phyloP scores from a whole-genome alignment of 2,888 invertebrate species.

The Tricholauxania praeusta region DNA sequence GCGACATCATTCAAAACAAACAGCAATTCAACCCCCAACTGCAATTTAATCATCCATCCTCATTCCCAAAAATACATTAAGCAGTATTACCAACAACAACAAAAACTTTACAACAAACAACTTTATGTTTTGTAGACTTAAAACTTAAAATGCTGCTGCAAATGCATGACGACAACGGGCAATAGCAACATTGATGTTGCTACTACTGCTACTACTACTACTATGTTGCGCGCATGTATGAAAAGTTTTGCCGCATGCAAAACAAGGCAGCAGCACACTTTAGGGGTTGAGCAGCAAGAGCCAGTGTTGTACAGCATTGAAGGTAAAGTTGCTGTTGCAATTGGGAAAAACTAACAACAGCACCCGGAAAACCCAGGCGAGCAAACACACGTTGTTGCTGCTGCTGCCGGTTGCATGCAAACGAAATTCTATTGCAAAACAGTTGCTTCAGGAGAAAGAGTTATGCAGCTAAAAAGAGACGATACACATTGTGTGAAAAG shows the following conservation, averaged over 20 bases:
- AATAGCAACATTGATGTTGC: background rate
- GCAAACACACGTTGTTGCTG: slow-evolving; percentile 16
- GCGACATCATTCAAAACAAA: too few species aligned
- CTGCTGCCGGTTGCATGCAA: slow-evolving; percentile 24
- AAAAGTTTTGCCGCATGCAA: slow-evolving; percentile 32
- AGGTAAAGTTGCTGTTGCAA: background rate
- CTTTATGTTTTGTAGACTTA: too few species aligned
- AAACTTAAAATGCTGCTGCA: background rate
- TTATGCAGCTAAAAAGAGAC: too few species aligned
- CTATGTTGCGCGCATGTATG: slow-evolving; percentile 27
- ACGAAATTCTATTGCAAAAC: background rate
- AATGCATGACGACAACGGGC: slow-evolving; percentile 1
- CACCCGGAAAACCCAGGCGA: slow-evolving; percentile 19
- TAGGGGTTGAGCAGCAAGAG: slow-evolving; percentile 10
- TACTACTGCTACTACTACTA: slow-evolving; percentile 1
- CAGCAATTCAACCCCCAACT: too few species aligned
- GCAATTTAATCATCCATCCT: too few species aligned
- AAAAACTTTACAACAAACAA: too few species aligned
- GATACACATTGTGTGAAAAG: background rate
- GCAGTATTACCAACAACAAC: too few species aligned
- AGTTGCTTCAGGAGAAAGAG: too few species aligned
- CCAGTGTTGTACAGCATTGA: background rate
- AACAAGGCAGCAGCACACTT: slow-evolving; percentile 9
- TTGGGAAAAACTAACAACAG: slow-evolving; percentile 6
- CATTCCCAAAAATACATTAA: too few species aligned